Base-by-base conservation (phyloP, 2,888 invertebrate species). In the Fabriciana adippe region DNA sequence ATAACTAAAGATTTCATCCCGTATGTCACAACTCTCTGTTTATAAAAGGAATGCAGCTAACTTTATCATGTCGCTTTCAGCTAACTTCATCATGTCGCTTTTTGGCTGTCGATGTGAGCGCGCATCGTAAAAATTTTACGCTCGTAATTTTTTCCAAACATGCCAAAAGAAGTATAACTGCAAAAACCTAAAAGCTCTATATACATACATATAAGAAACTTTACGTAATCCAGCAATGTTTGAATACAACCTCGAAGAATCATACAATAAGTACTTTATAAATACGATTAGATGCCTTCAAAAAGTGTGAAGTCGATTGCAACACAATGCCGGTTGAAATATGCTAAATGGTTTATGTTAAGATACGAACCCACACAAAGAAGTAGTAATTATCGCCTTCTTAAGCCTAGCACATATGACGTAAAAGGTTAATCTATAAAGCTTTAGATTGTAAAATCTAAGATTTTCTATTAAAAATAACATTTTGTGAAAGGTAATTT, bases 371-470 rank as follows among this genome's bases (percentile, higher is more conserved):
- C 79, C 81, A 81, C 79, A 81, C 67, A 72, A 68, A 74, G 74
- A 73, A 71, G 61, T 64, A 68, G 69, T 76, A 81, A 86, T 87
- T 85, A 86, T 79, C 84, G 81, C 82, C 77, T 80, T 78, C 77
- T 76, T 77, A 75, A 76, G 75, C 66, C 11, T 8, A 26, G 54
- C 50, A n/a, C 66, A 60, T 26, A 64, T 56, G 5, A 50, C 47
- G 48, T 48, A 31, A 6, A 15, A 50, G 16, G 50, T 8, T 15
- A 16, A n/a, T 51, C 15, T 16, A n/a, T 3, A 6, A 51, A 16
- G 14, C n/a, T 16, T 16, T 8, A 51, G 50, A n/a, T 8, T 15
- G 16, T 51, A 51, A 6, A 16, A 16, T n/a, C 50, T n/a, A 16
- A 15, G 11, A 51, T 16, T 16, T 16, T 51, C n/a, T n/a, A 3